These are phyloP conservation scores for Lamproptera curius DNA, from an alignment of 2,888 invertebrate species.

Conservation along the genomic window DNA sequence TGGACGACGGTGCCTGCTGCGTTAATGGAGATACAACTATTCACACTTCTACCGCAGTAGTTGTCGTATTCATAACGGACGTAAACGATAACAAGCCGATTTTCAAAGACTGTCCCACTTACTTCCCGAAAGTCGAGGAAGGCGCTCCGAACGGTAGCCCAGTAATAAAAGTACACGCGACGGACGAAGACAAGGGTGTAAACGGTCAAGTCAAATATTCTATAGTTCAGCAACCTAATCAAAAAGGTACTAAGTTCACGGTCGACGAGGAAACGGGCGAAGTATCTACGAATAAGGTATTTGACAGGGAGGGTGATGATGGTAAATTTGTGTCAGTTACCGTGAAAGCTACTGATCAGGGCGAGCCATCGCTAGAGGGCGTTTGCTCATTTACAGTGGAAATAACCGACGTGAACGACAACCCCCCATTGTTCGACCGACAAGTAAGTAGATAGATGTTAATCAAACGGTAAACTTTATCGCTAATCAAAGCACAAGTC, in stretches of 20 bases:
- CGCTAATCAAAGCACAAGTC: constrained; percentile 31
- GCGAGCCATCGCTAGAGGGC: constrained; percentile 97
- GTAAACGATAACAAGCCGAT: constrained; percentile 98
- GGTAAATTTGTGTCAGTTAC: constrained; percentile 98
- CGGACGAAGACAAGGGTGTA: constrained; percentile 97
- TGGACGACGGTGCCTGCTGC: constrained; percentile 98
- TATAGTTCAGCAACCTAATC: constrained; percentile 97
- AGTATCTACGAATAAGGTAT: constrained; percentile 96
- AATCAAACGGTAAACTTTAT: constrained; percentile 4
- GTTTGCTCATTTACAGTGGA: constrained; percentile 99
- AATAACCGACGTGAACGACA: constrained; percentile 98
- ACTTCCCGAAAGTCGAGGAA: constrained; percentile 96
- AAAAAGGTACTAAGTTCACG: constrained; percentile 96
- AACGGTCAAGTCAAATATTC: constrained; percentile 97
- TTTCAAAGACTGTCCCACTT: constrained; percentile 95
- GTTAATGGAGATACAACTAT: constrained; percentile 91
- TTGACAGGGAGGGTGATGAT: constrained; percentile 97
- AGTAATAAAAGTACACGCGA: constrained; percentile 95
- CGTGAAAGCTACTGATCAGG: constrained; percentile 98
- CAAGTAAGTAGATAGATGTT: constrained; percentile 81
- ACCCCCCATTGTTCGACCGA: constrained; percentile 95
- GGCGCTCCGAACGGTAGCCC: constrained; percentile 96
- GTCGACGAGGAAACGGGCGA: constrained; percentile 97
- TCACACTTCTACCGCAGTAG: constrained; percentile 95
- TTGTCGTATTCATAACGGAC: constrained; percentile 97